Evolutionary conservation across 2,113 vertebrate species (phyloP).

Genomic region (Clarias magur): DNA sequence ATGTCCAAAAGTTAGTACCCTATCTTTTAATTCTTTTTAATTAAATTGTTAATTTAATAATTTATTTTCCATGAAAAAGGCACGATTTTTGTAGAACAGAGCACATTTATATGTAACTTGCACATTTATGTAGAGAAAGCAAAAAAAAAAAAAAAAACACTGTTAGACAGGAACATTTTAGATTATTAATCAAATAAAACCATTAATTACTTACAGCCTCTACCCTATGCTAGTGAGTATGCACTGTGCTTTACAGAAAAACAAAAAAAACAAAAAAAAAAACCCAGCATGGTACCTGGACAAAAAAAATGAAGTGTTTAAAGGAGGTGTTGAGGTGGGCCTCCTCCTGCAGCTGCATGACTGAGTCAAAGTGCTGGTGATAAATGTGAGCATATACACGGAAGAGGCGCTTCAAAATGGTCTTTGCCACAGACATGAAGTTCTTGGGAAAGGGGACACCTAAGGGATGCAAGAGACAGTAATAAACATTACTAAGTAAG

Average conservation of each 20-base stretch:
- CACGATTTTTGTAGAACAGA: not conserved
- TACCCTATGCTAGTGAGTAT: not conserved
- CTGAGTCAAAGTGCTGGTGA: slow-evolving; percentile 96
- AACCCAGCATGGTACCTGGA: slow-evolving; percentile 77
- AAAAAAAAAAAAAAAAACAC: too few species aligned
- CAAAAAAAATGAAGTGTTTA: slow-evolving; percentile 98
- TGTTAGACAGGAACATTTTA: not conserved
- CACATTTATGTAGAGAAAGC: not conserved
- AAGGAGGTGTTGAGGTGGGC: slow-evolving; percentile 97
- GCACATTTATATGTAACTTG: not conserved
- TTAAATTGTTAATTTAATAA: not conserved
- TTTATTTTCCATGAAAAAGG: not conserved
- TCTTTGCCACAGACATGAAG: slow-evolving; percentile 96
- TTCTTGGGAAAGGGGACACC: slow-evolving; percentile 94
- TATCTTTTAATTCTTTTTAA: too few species aligned
- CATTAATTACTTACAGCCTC: too few species aligned
- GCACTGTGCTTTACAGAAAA: not conserved
- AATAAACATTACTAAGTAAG: not conserved
- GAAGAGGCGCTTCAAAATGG: slow-evolving; percentile 92
- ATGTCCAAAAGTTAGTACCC: too few species aligned
- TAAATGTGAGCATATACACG: slow-evolving; percentile 95
- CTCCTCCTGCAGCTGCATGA: slow-evolving; percentile 95
- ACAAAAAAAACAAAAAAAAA: not conserved
- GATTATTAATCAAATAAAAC: not conserved
- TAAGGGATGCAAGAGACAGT: slow-evolving; percentile 47